Base-by-base conservation (phyloP, 2,888 invertebrate species). In the Aromia moschata region DNA sequence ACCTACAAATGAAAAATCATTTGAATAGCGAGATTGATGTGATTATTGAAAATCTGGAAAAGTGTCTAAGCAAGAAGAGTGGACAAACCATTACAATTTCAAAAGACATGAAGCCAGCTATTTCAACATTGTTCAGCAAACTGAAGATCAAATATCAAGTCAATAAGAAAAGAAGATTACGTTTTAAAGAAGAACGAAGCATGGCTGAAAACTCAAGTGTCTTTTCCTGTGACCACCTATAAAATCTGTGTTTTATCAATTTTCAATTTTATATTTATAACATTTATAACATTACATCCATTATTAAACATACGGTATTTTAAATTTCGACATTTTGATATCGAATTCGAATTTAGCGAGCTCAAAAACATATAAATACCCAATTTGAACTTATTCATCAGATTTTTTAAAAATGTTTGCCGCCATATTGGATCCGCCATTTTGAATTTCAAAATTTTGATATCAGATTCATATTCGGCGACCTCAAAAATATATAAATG, bases 51-150 rank as follows among this genome's bases (percentile, higher is more conserved):
- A 37, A 37, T 37, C 37, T 37, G 37, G 37, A 37, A 14, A 37
- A 37, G 37, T 37, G 37, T 37, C 37, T 37, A 37, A 37, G 37
- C 37, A 37, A 37, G 37, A 37, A 37, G 37, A 37, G 37, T 37
- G 37, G 37, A 37, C 37, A 37, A 37, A 37, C 37, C 37, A 37
- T 37, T 37, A 37, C 37, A 37, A 37, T 37, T 37, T 37, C 37
- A 37, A 37, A 37, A 25, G 25, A 25, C 25, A 25, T 25, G 25
- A 25, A 37, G 37, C 37, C 37, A 37, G 37, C 14, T 37, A 37
- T 37, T 37, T 12, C 37, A 37, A 37, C 37, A 37, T 37, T 37
- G 37, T 37, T 37, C 11, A 37, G 14, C 11, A 37, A 14, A n/a
- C n/a, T n/a, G 37, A 37, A 37, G 37, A 37, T 7, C n/a, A 37